phyloP scores from a whole-genome alignment of 2,113 vertebrate species.

The Syrrhaptes paradoxus region DNA sequence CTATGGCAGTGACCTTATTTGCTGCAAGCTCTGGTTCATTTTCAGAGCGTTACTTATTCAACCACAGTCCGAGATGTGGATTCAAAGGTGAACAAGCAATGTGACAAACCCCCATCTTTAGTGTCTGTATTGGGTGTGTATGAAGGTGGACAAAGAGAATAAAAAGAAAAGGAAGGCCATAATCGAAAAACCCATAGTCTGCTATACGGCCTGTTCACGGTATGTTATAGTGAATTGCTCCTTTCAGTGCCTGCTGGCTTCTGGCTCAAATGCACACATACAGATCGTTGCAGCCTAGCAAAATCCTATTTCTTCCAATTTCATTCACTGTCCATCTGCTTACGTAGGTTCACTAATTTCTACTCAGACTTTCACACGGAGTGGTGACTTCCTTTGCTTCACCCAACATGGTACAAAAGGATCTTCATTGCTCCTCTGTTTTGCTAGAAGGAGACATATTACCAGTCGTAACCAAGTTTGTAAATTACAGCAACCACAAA shows the following conservation, averaged over 20 bases:
- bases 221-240: background rate
- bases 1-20: background rate
- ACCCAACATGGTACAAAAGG: background rate
- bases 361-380: background rate
- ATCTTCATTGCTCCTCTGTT: background rate
- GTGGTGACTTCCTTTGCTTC: background rate
- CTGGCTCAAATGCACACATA: background rate
- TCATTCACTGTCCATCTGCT: background rate
- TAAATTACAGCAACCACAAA: background rate
- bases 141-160: background rate
- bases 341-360: background rate
- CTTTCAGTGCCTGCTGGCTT: background rate
- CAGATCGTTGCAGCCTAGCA: background rate
- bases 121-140: background rate
- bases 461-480: background rate
- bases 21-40: background rate
- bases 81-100: background rate
- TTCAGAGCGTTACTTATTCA: background rate
- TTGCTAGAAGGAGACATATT: background rate
- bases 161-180: background rate
- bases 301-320: background rate
- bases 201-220: background rate
- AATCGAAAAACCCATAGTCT: background rate
- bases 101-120: background rate
- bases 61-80: accelerated